A percentile compares a stretch with the other conserved stretches of the same genome.
Evolutionary conservation across 2,113 vertebrate genomes (phyloP).

Genomic region (Poecile atricapillus): DNA sequence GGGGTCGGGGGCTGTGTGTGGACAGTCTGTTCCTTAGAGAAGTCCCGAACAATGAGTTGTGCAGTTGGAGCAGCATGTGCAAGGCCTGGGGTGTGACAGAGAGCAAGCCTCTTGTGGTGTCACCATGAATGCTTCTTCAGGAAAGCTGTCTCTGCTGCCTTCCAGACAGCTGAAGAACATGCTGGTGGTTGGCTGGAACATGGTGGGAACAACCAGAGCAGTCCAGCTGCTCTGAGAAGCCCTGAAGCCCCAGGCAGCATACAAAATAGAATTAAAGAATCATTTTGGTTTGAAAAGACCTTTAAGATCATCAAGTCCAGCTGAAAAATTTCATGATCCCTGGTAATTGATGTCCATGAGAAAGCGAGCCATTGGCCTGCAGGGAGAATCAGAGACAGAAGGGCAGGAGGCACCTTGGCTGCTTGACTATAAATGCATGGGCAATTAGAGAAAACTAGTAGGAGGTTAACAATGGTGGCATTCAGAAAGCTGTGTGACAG

Average conservation of each 20-base stretch:
- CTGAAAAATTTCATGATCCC: not conserved
- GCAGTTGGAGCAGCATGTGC: not conserved
- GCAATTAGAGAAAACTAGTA: not conserved
- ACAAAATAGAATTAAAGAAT: not conserved
- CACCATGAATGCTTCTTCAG: not conserved
- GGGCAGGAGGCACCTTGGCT: not conserved
- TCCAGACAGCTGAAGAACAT: not conserved
- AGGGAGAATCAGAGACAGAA: not conserved
- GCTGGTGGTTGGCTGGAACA: not conserved
- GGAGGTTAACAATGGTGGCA: not conserved
- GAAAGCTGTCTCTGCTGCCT: not conserved
- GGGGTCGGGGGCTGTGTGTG: fast-evolving
- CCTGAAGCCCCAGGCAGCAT: not conserved
- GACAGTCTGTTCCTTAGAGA: not conserved
- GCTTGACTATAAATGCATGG: not conserved
- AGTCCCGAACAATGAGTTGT: not conserved
- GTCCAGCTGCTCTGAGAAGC: not conserved
- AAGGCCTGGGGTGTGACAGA: not conserved
- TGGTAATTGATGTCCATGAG: not conserved
- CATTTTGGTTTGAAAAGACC: not conserved
- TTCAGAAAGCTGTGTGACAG: not conserved
- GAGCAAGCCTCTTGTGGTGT: not conserved
- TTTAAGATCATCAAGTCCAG: not conserved
- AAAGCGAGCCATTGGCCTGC: not conserved
- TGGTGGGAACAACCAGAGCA: not conserved